Evolutionary conservation across 2,888 invertebrate species (phyloP).

Genomic region (Drosophila anomelani): DNA sequence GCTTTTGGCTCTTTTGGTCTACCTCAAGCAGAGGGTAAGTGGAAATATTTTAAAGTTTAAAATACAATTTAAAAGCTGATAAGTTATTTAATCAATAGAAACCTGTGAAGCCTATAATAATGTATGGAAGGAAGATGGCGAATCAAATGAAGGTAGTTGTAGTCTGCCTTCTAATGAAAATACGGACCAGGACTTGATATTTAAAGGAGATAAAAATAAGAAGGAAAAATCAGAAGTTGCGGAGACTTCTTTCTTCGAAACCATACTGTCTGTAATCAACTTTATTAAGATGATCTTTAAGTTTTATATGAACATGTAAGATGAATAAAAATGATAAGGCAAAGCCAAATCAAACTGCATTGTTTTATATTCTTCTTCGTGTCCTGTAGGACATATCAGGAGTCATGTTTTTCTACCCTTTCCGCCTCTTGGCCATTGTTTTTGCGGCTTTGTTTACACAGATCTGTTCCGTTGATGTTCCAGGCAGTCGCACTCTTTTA

Average conservation of each 20-base stretch:
- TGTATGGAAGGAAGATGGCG: neutral
- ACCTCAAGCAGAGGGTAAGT: constrained; percentile 13
- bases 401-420: constrained; percentile 12
- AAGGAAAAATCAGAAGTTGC: neutral
- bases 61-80: neutral
- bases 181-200: too few species aligned
- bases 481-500: constrained; percentile 54
- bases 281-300: constrained; percentile 4
- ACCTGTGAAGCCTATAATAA: neutral
- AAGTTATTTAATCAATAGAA: neutral
- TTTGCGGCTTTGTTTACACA: constrained; percentile 28
- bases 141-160: neutral
- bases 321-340: constrained; percentile 4
- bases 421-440: constrained; percentile 23
- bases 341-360: neutral
- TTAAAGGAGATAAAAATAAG: too few species aligned
- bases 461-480: constrained; percentile 59
- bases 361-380: constrained; percentile 10
- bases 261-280: neutral
- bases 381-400: neutral
- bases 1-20: neutral
- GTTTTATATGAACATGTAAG: constrained; percentile 5
- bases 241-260: neutral
- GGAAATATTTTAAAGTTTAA: neutral
- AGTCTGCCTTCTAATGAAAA: neutral